A percentile compares a stretch with the other conserved stretches of the same genome.
phyloP scores from a whole-genome alignment of 2,888 invertebrate species.

The Tryphoninae sp. region DNA sequence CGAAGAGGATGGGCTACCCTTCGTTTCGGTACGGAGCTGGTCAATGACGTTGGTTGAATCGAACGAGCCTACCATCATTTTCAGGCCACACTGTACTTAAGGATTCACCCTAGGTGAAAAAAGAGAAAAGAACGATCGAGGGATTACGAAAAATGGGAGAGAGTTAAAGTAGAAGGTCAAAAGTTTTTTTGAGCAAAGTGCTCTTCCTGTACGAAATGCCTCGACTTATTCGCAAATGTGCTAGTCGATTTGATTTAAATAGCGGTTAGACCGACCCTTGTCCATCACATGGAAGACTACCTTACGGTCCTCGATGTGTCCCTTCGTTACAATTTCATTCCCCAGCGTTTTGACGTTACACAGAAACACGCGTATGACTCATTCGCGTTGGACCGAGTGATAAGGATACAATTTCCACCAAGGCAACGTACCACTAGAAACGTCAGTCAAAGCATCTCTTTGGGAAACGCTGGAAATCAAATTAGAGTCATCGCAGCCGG shows the following conservation, averaged over 20 bases:
- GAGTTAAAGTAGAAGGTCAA: constrained; percentile 4
- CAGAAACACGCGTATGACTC: constrained; percentile 31
- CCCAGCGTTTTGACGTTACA: constrained; percentile 27
- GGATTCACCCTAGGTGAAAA: not conserved
- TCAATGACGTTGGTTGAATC: constrained; percentile 6
- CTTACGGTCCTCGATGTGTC: constrained; percentile 11
- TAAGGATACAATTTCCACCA: constrained; percentile 12
- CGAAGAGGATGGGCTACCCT: constrained; percentile 3
- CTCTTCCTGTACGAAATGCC: constrained; percentile 5
- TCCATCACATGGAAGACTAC: constrained; percentile 7
- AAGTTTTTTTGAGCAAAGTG: constrained; percentile 15
- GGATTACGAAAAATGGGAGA: constrained; percentile 27
- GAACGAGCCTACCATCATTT: constrained; percentile 16
- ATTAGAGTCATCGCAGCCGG: constrained; percentile 64
- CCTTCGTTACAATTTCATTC: constrained; percentile 35
- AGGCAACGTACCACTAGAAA: constrained; percentile 35
- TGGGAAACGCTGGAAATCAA: constrained; percentile 62
- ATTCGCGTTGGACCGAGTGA: constrained; percentile 28
- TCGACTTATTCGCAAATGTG: constrained; percentile 22
- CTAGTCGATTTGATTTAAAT: constrained; percentile 46
- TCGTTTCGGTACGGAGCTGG: not conserved
- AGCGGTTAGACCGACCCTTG: constrained; percentile 11
- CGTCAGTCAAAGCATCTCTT: constrained; percentile 64
- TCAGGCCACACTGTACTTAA: not conserved
- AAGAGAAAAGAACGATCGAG: constrained; percentile 6